phyloP scores from a whole-genome alignment of 2,113 vertebrate genomes.

The Callithrix jacchus region DNA sequence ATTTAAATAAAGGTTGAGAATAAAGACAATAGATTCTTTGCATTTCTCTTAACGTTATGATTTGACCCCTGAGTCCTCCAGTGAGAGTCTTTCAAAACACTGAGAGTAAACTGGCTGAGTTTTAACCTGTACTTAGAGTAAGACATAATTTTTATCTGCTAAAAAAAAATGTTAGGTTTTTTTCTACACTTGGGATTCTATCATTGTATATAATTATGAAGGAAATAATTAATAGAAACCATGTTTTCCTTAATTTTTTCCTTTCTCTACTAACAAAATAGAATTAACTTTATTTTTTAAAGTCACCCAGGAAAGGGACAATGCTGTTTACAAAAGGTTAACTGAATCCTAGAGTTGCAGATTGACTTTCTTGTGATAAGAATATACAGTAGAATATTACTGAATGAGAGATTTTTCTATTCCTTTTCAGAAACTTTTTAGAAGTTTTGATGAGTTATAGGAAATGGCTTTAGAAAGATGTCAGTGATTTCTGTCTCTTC shows the following conservation, averaged over 20 bases:
- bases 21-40: neutral
- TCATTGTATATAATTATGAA: neutral
- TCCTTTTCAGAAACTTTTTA: constrained; percentile 33
- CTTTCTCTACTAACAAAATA: constrained; percentile 35
- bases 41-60: neutral
- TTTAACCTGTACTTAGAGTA: neutral
- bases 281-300: constrained; percentile 37
- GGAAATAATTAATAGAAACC: neutral
- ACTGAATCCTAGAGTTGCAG: constrained; percentile 45
- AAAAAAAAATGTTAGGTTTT: neutral
- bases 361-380: constrained; percentile 46
- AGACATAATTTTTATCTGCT: neutral
- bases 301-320: constrained; percentile 16
- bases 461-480: constrained; percentile 28
- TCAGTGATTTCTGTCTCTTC: constrained; percentile 49
- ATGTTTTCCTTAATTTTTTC: constrained; percentile 11
- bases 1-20: constrained; percentile 16
- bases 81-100: neutral
- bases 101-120: neutral
- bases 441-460: constrained; percentile 34
- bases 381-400: constrained; percentile 37
- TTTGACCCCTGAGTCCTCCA: neutral
- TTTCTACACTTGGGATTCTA: neutral
- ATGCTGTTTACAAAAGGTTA: constrained; percentile 50
- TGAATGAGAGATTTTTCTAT: constrained; percentile 28